Conservation (phyloP, 2,888 invertebrate species). For the Corythucha ciliata region DNA sequence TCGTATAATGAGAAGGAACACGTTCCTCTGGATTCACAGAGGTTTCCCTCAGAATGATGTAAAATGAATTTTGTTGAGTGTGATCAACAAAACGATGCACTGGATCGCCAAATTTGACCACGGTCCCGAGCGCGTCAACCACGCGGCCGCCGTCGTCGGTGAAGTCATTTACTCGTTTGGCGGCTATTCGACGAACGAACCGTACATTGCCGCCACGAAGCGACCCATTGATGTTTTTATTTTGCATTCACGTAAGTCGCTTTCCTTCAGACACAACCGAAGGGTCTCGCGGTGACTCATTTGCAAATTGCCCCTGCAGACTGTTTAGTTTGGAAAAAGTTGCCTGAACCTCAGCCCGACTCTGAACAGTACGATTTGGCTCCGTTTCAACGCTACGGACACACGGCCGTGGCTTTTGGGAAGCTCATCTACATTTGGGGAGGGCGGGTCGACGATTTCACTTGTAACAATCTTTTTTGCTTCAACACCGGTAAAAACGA, state of each 20-base stretch:
- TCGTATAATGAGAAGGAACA: no score
- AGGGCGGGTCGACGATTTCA: conserved; percentile 74
- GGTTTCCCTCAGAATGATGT: background rate
- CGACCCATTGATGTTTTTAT: conserved; percentile 76
- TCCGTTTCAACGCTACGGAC: conserved; percentile 83
- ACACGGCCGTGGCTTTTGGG: conserved; percentile 74
- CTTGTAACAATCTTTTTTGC: conserved; percentile 70
- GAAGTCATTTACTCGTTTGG: conserved; percentile 82
- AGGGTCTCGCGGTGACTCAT: conserved; percentile 6
- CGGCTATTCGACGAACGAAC: conserved; percentile 77
- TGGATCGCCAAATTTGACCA: conserved; percentile 83
- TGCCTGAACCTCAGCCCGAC: conserved; percentile 42
- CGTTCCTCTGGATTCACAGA: no score
- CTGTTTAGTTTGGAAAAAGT: conserved; percentile 43
- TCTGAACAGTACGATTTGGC: conserved; percentile 42
- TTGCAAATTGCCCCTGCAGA: conserved; percentile 42
- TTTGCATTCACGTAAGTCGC: conserved; percentile 58
- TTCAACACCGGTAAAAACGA: conserved; percentile 69
- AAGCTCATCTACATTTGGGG: conserved; percentile 83
- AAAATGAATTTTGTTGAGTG: background rate
- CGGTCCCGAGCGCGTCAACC: conserved; percentile 84
- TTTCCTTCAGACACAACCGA: conserved; percentile 4
- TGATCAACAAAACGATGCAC: no score
- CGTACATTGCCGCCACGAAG: conserved; percentile 55
- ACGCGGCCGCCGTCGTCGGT: conserved; percentile 75